A percentile compares a stretch with the other conserved stretches of the same genome.
Evolutionary conservation across 2,888 invertebrate species (phyloP).

Genomic region (Hyppa rectilinea): DNA sequence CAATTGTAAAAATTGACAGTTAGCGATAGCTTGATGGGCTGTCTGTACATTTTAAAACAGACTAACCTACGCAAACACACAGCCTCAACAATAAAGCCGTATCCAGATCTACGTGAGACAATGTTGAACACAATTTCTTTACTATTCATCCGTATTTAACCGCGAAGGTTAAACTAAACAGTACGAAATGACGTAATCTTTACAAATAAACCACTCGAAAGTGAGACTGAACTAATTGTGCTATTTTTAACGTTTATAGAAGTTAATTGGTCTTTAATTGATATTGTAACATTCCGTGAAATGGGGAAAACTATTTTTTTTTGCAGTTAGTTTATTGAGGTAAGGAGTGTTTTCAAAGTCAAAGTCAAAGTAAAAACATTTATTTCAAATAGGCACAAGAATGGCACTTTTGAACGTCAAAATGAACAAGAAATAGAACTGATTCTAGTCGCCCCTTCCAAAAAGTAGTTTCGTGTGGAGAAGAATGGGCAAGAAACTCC

Average conservation of each 20-base stretch:
- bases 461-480: no score
- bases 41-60: no score
- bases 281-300: conserved; percentile 74
- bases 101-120: conserved; percentile 47
- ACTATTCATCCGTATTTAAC: conserved; percentile 60
- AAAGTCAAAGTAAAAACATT: no score
- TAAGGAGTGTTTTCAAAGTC: not conserved
- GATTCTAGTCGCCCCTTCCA: no score
- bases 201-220: conserved; percentile 71
- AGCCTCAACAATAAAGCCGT: conserved; percentile 13
- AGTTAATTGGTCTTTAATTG: conserved; percentile 80
- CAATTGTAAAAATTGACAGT: no score
- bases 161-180: conserved; percentile 62
- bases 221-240: conserved; percentile 78
- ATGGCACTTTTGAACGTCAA: no score
- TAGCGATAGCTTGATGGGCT: no score
- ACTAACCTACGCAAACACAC: conserved; percentile 16
- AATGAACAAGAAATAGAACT: no score
- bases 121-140: conserved; percentile 58
- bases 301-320: conserved; percentile 71
- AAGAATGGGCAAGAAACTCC: no score
- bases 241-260: conserved; percentile 75
- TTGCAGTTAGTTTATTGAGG: conserved; percentile 51
- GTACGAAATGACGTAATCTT: conserved; percentile 64
- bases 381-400: no score